phyloP scores from a whole-genome alignment of 2,797 vertebrate species.

The Myotis vivesi region DNA sequence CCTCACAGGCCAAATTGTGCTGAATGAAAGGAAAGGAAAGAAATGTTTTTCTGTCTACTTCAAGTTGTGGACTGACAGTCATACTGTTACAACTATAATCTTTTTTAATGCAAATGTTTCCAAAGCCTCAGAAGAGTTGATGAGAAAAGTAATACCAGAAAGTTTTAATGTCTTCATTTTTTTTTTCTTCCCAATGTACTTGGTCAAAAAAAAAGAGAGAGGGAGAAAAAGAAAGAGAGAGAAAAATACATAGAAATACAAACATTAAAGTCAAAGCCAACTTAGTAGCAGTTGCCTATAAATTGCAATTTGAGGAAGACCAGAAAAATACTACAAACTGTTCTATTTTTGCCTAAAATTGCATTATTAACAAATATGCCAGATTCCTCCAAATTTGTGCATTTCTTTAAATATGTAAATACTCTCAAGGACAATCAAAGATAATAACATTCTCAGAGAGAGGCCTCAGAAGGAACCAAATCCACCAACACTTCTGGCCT shows the following conservation, averaged over 20 bases:
- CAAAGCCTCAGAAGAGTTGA: background rate
- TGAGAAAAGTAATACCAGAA: background rate
- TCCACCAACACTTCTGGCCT: too few relatives aligned
- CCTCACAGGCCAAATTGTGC: background rate
- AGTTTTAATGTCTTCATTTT: background rate
- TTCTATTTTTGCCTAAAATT: background rate
- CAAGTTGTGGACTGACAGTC: background rate
- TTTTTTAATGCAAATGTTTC: background rate
- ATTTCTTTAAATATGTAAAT: background rate
- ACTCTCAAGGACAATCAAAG: background rate
- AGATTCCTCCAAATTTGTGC: background rate
- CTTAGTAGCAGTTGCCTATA: background rate
- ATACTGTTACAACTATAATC: background rate
- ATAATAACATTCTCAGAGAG: background rate
- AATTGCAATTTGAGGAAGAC: background rate
- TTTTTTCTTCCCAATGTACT: background rate
- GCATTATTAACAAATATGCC: background rate
- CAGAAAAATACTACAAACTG: background rate
- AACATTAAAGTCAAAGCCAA: background rate
- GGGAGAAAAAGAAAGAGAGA: rapidly evolving
- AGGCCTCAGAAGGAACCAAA: too few relatives aligned
- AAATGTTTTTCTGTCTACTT: background rate
- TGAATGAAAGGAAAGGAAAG: background rate
- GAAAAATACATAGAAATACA: background rate
- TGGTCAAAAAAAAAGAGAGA: background rate